Conservation (phyloP, 2,797 vertebrate species). For the Mus minutoides region DNA sequence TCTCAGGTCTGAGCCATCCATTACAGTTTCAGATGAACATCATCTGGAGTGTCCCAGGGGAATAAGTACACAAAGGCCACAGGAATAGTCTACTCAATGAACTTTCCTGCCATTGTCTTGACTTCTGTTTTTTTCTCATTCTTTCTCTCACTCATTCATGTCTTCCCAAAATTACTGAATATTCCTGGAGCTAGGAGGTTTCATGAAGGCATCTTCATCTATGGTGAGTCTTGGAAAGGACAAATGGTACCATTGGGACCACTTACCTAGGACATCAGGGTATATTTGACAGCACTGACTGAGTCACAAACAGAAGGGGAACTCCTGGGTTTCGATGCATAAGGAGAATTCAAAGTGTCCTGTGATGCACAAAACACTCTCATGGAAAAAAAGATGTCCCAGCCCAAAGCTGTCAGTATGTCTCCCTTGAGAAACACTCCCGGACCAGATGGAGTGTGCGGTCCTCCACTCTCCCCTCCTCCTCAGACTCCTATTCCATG, state of each 20-base stretch:
- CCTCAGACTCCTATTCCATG: background rate
- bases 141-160: background rate
- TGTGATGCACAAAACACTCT: background rate
- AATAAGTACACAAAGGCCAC: background rate
- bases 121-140: background rate
- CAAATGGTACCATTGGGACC: background rate
- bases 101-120: background rate
- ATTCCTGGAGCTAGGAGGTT: background rate
- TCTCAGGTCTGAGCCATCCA: background rate
- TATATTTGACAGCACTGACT: background rate
- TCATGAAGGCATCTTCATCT: background rate
- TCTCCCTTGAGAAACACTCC: background rate
- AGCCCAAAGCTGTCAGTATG: background rate
- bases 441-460: background rate
- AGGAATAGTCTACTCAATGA: background rate
- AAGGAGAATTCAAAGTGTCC: background rate
- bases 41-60: background rate
- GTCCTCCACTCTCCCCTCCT: background rate
- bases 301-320: background rate
- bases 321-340: background rate
- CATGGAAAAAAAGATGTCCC: background rate
- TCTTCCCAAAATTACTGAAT: background rate
- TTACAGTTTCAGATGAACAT: background rate
- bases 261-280: background rate
- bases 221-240: background rate